Evolutionary conservation across 2,797 vertebrate species (phyloP).

Genomic region (Sebastes minor): DNA sequence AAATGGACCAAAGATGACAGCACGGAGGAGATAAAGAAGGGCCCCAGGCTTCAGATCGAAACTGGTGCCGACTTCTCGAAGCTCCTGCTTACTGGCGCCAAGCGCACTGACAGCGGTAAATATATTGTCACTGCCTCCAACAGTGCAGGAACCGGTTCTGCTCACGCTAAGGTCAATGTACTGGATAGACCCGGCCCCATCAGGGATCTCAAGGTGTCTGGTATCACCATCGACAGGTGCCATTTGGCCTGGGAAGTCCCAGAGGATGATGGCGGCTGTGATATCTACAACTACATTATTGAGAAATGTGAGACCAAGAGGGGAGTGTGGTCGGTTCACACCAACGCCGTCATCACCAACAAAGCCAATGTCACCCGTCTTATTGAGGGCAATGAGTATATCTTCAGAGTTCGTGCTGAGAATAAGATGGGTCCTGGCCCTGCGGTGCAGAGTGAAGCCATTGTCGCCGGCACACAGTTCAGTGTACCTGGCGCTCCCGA

Average conservation of each 20-base stretch:
- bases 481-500: conserved; percentile 91
- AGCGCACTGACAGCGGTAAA: conserved; percentile 92
- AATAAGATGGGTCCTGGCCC: conserved; percentile 99
- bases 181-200: conserved; percentile 94
- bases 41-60: conserved; percentile 90
- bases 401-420: conserved; percentile 96
- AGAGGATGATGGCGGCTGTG: conserved; percentile 96
- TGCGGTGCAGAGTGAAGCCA: conserved; percentile 91
- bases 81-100: conserved; percentile 87
- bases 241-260: conserved; percentile 93
- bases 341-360: conserved; percentile 89
- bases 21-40: conserved; percentile 88
- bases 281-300: conserved; percentile 98
- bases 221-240: conserved; percentile 92
- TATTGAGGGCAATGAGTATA: conserved; percentile 96
- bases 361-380: conserved; percentile 91
- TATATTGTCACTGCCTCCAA: conserved; percentile 92
- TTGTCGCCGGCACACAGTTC: conserved; percentile 94
- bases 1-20: conserved; percentile 94
- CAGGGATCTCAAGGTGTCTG: conserved; percentile 90
- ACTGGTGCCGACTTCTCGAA: conserved; percentile 88
- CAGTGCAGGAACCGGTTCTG: conserved; percentile 88
- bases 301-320: conserved; percentile 99
- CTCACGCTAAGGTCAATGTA: conserved; percentile 90
- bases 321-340: conserved; percentile 95